Percentiles rank a stretch among this genome's conserved stretches.
These are phyloP conservation scores for Mesorhabditis spiculigera DNA, from an alignment of 2,888 invertebrate genomes.

Conservation along the genomic window DNA sequence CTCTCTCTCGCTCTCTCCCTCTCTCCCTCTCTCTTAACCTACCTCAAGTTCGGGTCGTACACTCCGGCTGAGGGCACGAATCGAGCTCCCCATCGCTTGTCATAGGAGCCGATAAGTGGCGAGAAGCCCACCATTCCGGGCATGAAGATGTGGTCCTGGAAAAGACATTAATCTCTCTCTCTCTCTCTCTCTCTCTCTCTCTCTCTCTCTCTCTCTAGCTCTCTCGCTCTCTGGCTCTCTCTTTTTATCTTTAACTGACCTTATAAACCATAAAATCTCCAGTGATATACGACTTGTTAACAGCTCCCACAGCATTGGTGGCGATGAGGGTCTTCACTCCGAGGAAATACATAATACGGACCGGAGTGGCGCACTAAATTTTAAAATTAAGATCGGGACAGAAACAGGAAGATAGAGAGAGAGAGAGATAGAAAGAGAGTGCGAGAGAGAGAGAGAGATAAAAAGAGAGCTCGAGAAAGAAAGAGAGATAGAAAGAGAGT, in stretches of 20 bases:
- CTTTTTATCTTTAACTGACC: not conserved
- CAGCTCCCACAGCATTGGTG: constrained; percentile 91
- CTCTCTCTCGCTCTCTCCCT: not conserved
- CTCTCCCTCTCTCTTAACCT: not conserved
- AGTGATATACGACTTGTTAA: constrained; percentile 79
- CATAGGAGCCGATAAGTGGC: constrained; percentile 73
- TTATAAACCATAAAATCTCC: constrained; percentile 93
- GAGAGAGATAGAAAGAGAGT: too few species aligned
- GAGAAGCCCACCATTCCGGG: constrained; percentile 90
- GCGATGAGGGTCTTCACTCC: constrained; percentile 82
- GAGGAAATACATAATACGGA: constrained; percentile 88
- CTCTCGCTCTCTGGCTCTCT: not conserved
- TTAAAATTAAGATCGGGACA: not conserved
- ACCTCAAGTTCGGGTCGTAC: constrained; percentile 7
- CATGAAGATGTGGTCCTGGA: constrained; percentile 82
- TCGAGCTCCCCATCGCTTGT: constrained; percentile 7
- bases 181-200: not conserved
- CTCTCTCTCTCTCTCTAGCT: not conserved
- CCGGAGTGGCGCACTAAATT: constrained; percentile 64
- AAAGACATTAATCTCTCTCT: not conserved
- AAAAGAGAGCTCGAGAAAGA: too few species aligned
- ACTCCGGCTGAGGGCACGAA: constrained; percentile 8
- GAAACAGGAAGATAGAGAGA: too few species aligned
- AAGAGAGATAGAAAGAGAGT: too few species aligned
- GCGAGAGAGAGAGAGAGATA: too few species aligned